Base-by-base conservation (phyloP, 2,797 vertebrate genomes). In the Epinephelus malabaricus region DNA sequence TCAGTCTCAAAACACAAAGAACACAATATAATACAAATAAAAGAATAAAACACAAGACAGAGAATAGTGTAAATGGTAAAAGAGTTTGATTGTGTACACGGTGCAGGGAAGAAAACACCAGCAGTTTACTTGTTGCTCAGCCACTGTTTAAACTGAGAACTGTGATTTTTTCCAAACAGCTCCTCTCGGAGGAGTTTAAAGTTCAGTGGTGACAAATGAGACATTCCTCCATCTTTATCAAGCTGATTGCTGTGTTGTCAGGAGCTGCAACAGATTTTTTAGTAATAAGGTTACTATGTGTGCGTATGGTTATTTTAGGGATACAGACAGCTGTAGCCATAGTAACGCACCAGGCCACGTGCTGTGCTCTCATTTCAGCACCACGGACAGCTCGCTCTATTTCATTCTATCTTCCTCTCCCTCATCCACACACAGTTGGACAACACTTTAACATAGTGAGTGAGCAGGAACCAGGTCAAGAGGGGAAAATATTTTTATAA, bases 301-400 rank as follows among this genome's bases (percentile, higher is more conserved):
- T 82, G 89, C 83, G 81, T 82, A 45, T 84, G 85, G 89, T 92
- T 95, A 94, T 94, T 94, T 94, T 92, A 91, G 91, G 91, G 89
- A 90, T 90, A 89, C 86, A 91, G 90, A 89, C 88, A 89, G 83
- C 90, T 89, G 92, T 95, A 92, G 88, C 89, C 92, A 94, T 95
- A 93, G 93, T 88, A 94, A 94, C 93, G 68, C 88, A 90, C 69
- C 73, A 78, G 87, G 85, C 85, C 91, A 84, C 74, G 80, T 85
- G 83, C 89, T 76, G 78, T 45, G 86, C 84, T 92, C 88, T 90
- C 75, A 82, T 90, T 93, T 91, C 87, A 89, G 87, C 3, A 85
- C 85, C 81, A 76, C 1, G 83, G 88, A 91, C 87, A 86, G 78
- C 82, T 46, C 66, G 51, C 69, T 65, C 18, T 69, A 5, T 70